Evolutionary conservation across 2,888 invertebrate species (phyloP), one percentile per base, ranked within the genome.

Genomic region (Microplitis deprimator): DNA sequence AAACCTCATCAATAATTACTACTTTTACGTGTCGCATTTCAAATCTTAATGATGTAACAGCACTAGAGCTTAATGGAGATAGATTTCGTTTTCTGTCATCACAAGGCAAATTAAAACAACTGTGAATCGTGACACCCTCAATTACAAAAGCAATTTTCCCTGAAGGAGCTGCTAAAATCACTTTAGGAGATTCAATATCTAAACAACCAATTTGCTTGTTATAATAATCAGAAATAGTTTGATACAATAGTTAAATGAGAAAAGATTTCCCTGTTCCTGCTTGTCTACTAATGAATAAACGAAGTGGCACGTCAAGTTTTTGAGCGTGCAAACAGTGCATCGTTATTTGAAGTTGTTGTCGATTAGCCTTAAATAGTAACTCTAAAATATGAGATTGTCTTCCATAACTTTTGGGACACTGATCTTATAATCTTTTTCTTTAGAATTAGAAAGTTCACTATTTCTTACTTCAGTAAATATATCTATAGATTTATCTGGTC

Each of bases 1-100:
- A 87, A 68, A 87, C 82, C 82, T 88, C 86, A 81, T 88, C 87
- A 2, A 75, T 75, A 4, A 75, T 75, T 5, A 69, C 38, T 3
- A 75, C 38, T 68, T 74, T 68, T 8, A 74, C 60, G 2, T 74
- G 6, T 0, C 16, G 50, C 40, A 68, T 68, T 17, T 68, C 68
- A 41, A 39, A 40, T 41, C 68, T 68, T 6, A 50, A 6, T 1
- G 68, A 41, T 5, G 62, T 62, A 17, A 62, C 62, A 62, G 6
- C 20, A 6, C 17, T 62, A 16, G 62, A 62, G 17, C 62, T 62
- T 3, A 62, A 62, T 3, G 62, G 3, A 13, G 62, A 1, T 0
- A 62, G 13, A 13, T 62, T 62, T 0, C 2, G 2, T 2, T 3
- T 17, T 16, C 1, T 17, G 2, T 20, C 8, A 6, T 62, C 62